Conservation (phyloP, 2,797 vertebrate species). For the Muscicapa comitata region DNA sequence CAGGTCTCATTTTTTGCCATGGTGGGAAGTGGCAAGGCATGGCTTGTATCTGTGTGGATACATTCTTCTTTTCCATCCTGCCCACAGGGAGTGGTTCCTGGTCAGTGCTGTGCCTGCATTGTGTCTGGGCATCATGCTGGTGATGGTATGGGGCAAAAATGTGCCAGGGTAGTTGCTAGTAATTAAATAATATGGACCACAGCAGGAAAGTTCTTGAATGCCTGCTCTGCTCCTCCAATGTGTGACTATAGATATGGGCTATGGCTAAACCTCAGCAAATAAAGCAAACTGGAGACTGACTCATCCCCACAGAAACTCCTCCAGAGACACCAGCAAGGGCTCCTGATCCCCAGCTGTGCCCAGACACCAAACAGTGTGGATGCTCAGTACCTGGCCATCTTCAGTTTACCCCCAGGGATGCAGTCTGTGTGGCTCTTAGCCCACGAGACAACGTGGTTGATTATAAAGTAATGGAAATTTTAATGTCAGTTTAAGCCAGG, state of each 20-base stretch:
- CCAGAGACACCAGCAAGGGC: background rate
- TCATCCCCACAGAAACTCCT: background rate
- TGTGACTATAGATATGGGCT: background rate
- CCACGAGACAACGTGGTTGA: fast-evolving
- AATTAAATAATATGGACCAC: background rate
- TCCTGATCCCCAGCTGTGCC: background rate
- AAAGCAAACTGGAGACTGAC: background rate
- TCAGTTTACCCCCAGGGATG: background rate
- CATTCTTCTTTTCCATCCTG: background rate
- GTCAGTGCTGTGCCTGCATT: background rate
- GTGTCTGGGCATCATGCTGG: background rate
- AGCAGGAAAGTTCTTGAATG: background rate
- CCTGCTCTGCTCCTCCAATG: background rate
- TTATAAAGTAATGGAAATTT: background rate
- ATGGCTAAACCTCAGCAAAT: background rate
- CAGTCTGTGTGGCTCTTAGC: background rate
- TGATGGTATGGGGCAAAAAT: background rate
- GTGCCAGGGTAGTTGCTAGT: background rate
- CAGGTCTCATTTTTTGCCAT: background rate
- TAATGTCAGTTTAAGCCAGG: background rate
- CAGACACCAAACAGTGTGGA: background rate
- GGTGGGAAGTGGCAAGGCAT: background rate
- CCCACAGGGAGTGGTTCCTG: background rate
- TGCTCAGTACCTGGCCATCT: background rate
- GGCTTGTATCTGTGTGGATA: background rate